Percentiles rank a stretch among this genome's conserved stretches.
These are phyloP conservation scores for Tetranychus truncatus DNA, from an alignment of 2,888 invertebrate species.

Conservation along the genomic window DNA sequence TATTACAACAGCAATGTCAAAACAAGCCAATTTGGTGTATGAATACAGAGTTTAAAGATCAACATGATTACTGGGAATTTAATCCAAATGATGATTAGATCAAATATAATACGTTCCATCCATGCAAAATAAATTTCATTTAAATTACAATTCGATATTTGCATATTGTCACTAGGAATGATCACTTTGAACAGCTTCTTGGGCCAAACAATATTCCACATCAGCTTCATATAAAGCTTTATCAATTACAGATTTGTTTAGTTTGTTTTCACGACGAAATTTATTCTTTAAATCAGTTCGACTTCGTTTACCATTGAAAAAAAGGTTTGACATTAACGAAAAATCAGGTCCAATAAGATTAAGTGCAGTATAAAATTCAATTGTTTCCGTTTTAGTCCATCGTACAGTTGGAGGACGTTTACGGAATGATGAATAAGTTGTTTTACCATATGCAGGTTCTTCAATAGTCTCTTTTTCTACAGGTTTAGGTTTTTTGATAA, in stretches of 20 bases:
- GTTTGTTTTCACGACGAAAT: slow-evolving; percentile 69
- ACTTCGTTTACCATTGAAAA: slow-evolving; percentile 54
- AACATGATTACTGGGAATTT: too few species aligned
- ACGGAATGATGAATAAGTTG: slow-evolving; percentile 24
- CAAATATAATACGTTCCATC: too few species aligned
- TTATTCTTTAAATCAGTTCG: slow-evolving; percentile 69
- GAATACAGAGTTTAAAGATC: too few species aligned
- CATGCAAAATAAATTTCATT: too few species aligned
- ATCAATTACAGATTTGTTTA: slow-evolving; percentile 35
- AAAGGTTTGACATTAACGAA: slow-evolving; percentile 53
- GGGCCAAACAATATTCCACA: neutral
- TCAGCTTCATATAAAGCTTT: slow-evolving; percentile 29
- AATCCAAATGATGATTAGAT: too few species aligned
- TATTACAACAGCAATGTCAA: too few species aligned
- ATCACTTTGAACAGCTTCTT: neutral
- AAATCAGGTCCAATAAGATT: slow-evolving; percentile 83
- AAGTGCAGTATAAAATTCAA: slow-evolving; percentile 74
- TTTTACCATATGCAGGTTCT: slow-evolving; percentile 18
- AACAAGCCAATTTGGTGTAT: too few species aligned
- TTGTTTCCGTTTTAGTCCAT: slow-evolving; percentile 44
- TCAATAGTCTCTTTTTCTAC: slow-evolving; percentile 16
- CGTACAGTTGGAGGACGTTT: slow-evolving; percentile 12
- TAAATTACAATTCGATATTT: too few species aligned
- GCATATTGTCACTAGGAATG: too few species aligned
- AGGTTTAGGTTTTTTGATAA: slow-evolving; percentile 29